Base-by-base conservation (phyloP, 1,140 invertebrate genomes). In the Brachionus calyciflorus region DNA sequence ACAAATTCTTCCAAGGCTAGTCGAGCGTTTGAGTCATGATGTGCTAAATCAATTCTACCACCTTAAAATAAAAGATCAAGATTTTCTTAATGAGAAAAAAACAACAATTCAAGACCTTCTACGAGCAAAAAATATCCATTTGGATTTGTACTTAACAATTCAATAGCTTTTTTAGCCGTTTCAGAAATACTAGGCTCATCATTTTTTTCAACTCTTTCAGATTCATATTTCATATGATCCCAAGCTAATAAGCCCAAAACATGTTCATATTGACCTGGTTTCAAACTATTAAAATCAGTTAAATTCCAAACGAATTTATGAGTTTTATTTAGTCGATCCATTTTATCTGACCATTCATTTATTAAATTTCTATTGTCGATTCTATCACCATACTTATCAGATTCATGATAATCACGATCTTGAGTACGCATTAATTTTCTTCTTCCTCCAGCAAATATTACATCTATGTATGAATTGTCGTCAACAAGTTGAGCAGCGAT, bases 111-210 rank as follows among this genome's bases (percentile, higher is more conserved):
- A n/a, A n/a, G n/a, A 92, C 92, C 92, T 88, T 95, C 93, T 3
- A 94, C 91, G 80, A 95, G 90, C 12, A 95, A 84, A 81, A 95
- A 93, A 83, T 90, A 95, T 28, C 94, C 94, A 40, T 92, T 89
- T 10, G 89, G 85, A 80, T 91, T 91, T 79, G 90, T 91, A 24
- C 87, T 85, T 5, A 97, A 83, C 33, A 96, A 88, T 82, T 91
- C 89, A 2, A 98, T 88, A 0, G 94, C 93, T 10, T 90, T 90
- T 77, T 88, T 84, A 0, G 92, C 93, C 94, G 97, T 96, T 60
- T 94, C 89, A 9, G 88, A 87, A 3, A 98, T 83, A 1, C 91
- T 87, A 5, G 89, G 88, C 70, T 88, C 68, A 49, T 83, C 81
- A 3, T 49, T 26, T 78, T 65, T 17, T 14, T 19, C 60, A 24